Conservation (phyloP, 2,888 invertebrate genomes). For the Platerodrilus igneus region DNA sequence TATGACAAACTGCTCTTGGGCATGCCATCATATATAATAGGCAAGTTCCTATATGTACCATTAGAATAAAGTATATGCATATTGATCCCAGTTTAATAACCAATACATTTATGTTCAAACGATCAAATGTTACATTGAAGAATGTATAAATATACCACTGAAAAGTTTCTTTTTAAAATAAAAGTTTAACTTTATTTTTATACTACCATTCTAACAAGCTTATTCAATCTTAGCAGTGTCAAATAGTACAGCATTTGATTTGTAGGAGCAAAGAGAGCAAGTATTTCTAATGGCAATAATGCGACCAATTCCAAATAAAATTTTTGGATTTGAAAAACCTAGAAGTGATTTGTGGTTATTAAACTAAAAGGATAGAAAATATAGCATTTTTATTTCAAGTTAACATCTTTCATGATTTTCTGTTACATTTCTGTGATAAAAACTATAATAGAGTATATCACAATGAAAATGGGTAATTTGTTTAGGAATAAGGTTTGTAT, state of each 20-base stretch:
- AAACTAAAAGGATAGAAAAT: no score
- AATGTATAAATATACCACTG: conserved; percentile 27
- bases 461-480: no score
- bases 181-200: not conserved
- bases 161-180: conserved; percentile 7
- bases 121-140: conserved; percentile 28
- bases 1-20: conserved; percentile 8
- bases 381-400: no score
- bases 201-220: conserved; percentile 22
- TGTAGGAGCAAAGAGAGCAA: conserved; percentile 7
- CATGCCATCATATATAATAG: conserved; percentile 24
- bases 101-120: conserved; percentile 27
- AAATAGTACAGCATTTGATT: conserved; percentile 9
- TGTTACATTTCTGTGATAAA: no score
- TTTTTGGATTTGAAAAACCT: no score
- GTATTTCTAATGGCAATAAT: conserved; percentile 21
- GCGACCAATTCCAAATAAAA: conserved; percentile 24
- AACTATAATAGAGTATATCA: no score
- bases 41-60: conserved; percentile 27
- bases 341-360: no score
- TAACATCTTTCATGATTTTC: no score
- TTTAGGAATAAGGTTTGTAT: no score
- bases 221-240: conserved; percentile 19
- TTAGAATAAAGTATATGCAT: conserved; percentile 21
- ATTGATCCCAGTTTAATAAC: conserved; percentile 26